Percentiles rank a stretch among this genome's conserved stretches.
Evolutionary conservation across 1,140 invertebrate species (phyloP).

Genomic region (Caenorhabditis inopinata): DNA sequence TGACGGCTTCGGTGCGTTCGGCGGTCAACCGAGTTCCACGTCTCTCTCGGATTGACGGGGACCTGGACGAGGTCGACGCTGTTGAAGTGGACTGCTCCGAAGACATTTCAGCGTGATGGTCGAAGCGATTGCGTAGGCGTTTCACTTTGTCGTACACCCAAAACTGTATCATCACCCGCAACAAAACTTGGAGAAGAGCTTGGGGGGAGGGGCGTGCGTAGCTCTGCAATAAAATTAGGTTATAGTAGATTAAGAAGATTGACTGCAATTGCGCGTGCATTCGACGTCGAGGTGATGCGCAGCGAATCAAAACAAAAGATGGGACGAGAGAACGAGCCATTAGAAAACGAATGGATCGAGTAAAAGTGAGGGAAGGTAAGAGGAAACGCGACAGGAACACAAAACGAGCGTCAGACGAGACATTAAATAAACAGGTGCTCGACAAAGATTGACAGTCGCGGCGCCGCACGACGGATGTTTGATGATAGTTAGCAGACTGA

Average conservation of each 20-base stretch:
- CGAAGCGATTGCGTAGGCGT: not conserved
- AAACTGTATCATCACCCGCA: too few relatives aligned
- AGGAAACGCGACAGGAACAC: not conserved
- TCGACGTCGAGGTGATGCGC: too few relatives aligned
- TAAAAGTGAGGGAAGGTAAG: too few relatives aligned
- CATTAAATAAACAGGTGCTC: slow-evolving; percentile 17
- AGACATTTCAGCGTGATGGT: not conserved
- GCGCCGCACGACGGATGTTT: not conserved
- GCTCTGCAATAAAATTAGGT: too few relatives aligned
- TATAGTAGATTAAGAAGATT: too few relatives aligned
- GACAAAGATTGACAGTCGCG: not conserved
- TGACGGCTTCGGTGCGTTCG: not conserved
- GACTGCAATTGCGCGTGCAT: too few relatives aligned
- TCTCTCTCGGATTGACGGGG: not conserved
- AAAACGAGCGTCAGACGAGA: not conserved
- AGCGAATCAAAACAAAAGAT: too few relatives aligned
- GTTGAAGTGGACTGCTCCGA: not conserved
- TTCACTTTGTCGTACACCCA: not conserved
- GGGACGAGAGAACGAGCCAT: too few relatives aligned
- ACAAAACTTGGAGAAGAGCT: too few relatives aligned
- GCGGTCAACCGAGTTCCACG: not conserved
- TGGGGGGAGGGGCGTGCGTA: too few relatives aligned
- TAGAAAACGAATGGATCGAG: too few relatives aligned
- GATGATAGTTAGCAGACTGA: not conserved
- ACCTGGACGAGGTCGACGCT: too few relatives aligned